Evolutionary conservation across 2,113 vertebrate species (phyloP).

Genomic region (Lophius piscatorius): DNA sequence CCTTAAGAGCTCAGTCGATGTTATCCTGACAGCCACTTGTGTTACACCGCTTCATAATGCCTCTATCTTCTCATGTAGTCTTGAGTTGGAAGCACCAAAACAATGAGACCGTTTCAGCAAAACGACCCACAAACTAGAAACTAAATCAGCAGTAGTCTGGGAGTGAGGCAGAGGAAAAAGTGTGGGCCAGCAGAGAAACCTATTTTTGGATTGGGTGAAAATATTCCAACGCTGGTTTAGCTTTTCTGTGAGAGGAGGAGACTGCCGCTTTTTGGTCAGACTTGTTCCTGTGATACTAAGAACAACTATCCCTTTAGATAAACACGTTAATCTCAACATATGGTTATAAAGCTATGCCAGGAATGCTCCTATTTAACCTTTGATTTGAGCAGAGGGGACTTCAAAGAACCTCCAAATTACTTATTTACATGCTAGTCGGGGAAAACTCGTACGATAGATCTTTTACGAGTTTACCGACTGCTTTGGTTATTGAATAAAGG

Average conservation of each 20-base stretch:
- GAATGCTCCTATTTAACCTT: conserved; percentile 65
- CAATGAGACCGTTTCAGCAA: conserved; percentile 34
- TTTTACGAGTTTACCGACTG: conserved; percentile 7
- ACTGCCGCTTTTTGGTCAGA: conserved; percentile 37
- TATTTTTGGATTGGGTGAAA: conserved; percentile 58
- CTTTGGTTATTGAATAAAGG: conserved; percentile 29
- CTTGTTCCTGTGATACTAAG: conserved; percentile 39
- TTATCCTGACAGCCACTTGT: conserved; percentile 59
- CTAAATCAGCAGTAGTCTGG: conserved; percentile 24
- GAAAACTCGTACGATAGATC: conserved; percentile 7
- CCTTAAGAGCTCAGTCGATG: conserved; percentile 60
- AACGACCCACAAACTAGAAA: conserved; percentile 28
- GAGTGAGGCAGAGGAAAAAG: conserved; percentile 20
- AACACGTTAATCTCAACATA: conserved; percentile 68
- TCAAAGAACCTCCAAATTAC: conserved; percentile 59
- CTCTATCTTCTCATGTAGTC: conserved; percentile 40
- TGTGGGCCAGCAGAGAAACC: conserved; percentile 17
- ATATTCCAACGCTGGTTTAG: conserved; percentile 26
- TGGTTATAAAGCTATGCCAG: conserved; percentile 58
- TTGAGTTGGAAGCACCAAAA: conserved; percentile 50
- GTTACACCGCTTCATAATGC: conserved; percentile 39
- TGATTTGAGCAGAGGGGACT: conserved; percentile 45
- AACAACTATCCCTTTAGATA: conserved; percentile 40
- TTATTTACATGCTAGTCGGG: conserved; percentile 40
- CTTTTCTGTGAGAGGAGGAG: conserved; percentile 38